Evolutionary conservation across 2,888 invertebrate genomes (phyloP), one percentile per base, ranked within the genome.

Genomic region (Chymomyza procnemis): DNA sequence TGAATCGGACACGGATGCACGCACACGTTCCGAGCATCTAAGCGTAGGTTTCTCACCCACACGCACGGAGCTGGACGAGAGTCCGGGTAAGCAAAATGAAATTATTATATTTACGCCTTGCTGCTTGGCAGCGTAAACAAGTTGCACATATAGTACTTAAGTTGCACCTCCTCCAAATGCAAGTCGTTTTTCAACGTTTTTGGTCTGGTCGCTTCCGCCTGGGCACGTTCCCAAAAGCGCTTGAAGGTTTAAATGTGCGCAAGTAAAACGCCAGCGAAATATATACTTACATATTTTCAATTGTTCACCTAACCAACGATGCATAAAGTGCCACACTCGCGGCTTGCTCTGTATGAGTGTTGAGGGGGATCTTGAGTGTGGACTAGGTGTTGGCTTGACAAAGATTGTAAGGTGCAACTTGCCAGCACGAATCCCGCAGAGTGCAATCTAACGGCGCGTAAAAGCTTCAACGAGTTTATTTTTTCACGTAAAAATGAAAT

Each of bases 11-110:
- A 87, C 90, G 63, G 91, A 91, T 80, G 88, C 80, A 59, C 88
- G 91, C 79, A 89, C 90, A 75, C 90, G 91, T 57, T 88, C 90
- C 57, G 91, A 91, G 77, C 85, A 90, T 66, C 85, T 91, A 61
- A 89, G 89, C 74, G 87, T 90, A 66, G 88, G 90, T n/a, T 91
- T 89, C 74, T 91, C 91, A 66, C 91, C 91, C 56, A 91, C 90
- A 78, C 90, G 90, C 65, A 89, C 89, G 69, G 91, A 91, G 64
- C 88, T 90, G 71, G 90, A 90, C 74, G 91, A 91, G 75, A 91
- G 91, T 87, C 91, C 91, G 64, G 91, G 91, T 91, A 87, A 91
- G 90, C 81, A 57, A 64, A 65, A 64, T 69, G 71, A 73, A 79
- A 79, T 77, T 78, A 74, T 76, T 77, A 76, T 72, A 69, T 74